A percentile compares a stretch with the other conserved stretches of the same genome.
phyloP scores from a whole-genome alignment of 1,140 invertebrate species.

The Leptonema lineaticorne region DNA sequence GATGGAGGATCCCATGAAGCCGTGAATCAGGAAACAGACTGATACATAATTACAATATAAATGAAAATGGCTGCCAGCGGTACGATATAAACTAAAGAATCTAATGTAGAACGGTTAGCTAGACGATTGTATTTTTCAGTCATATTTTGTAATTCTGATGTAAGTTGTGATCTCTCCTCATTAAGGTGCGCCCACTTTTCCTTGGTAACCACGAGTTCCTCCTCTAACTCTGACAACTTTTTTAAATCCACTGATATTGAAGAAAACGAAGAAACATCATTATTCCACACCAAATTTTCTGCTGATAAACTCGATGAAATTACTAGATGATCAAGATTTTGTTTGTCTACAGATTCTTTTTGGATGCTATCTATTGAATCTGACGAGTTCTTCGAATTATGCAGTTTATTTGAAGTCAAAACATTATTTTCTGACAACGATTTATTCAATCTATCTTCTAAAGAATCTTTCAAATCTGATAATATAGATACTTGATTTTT shows the following conservation, averaged over 20 bases:
- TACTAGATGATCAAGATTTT: conserved; percentile 41
- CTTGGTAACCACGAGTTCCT: conserved; percentile 54
- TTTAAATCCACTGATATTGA: conserved; percentile 47
- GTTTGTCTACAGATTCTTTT: not conserved
- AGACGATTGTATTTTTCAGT: conserved; percentile 44
- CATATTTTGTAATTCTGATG: conserved; percentile 47
- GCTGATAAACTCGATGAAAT: conserved; percentile 40
- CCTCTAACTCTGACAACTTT: conserved; percentile 51
- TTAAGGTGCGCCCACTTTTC: conserved; percentile 52
- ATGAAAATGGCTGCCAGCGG: conserved; percentile 45
- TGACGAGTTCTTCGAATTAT: conserved; percentile 26
- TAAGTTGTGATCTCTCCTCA: conserved; percentile 49
- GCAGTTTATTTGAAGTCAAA: conserved; percentile 49
- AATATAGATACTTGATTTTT: conserved; percentile 22
- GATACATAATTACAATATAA: conserved; percentile 49
- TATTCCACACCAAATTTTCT: conserved; percentile 28
- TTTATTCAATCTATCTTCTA: conserved; percentile 36
- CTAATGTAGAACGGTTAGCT: conserved; percentile 35
- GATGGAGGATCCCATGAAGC: conserved; percentile 55
- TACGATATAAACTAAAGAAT: conserved; percentile 43
- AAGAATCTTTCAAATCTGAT: conserved; percentile 21
- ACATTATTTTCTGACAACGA: conserved; percentile 36
- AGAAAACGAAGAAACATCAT: conserved; percentile 45
- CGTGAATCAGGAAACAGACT: conserved; percentile 54
- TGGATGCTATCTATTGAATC: not conserved